Evolutionary conservation across 2,113 vertebrate species (phyloP).

Genomic region (Sceloporus undulatus): DNA sequence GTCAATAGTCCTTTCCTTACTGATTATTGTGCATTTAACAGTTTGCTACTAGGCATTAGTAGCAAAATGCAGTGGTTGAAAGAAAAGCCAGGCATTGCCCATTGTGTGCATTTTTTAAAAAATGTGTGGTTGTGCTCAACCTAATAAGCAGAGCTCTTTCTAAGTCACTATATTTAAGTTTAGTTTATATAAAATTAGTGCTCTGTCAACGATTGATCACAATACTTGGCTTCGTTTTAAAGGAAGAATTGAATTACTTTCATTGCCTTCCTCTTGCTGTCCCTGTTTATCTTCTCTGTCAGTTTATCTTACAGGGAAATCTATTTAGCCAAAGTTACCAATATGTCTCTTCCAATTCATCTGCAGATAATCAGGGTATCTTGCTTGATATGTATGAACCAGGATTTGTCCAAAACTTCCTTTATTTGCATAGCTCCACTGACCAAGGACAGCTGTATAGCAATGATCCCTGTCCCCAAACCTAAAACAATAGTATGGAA

Average conservation of each 20-base stretch:
- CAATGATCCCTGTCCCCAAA: too few relatives aligned
- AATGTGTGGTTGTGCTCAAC: neutral
- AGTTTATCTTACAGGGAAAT: constrained; percentile 40
- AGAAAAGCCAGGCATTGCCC: too few relatives aligned
- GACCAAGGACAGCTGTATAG: too few relatives aligned
- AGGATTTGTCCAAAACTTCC: neutral
- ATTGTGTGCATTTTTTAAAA: too few relatives aligned
- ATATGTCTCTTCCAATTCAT: neutral
- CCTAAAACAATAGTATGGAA: too few relatives aligned
- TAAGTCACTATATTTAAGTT: constrained; percentile 53
- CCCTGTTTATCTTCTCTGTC: constrained; percentile 27
- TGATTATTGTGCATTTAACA: too few relatives aligned
- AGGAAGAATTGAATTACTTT: constrained; percentile 56
- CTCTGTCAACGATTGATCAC: constrained; percentile 70
- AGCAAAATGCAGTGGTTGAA: too few relatives aligned
- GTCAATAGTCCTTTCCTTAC: too few relatives aligned
- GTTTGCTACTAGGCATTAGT: too few relatives aligned
- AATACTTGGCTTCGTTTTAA: constrained; percentile 61
- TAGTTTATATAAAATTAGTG: constrained; percentile 58
- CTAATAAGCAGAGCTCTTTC: neutral
- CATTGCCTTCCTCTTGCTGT: constrained; percentile 38
- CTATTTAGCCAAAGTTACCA: constrained; percentile 26
- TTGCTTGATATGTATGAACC: neutral
- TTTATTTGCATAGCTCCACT: too few relatives aligned
- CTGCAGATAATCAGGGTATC: neutral